A percentile compares a stretch with the other conserved stretches of the same genome.
Conservation (phyloP, 2,888 invertebrate species). For the Cephus pygmeus region DNA sequence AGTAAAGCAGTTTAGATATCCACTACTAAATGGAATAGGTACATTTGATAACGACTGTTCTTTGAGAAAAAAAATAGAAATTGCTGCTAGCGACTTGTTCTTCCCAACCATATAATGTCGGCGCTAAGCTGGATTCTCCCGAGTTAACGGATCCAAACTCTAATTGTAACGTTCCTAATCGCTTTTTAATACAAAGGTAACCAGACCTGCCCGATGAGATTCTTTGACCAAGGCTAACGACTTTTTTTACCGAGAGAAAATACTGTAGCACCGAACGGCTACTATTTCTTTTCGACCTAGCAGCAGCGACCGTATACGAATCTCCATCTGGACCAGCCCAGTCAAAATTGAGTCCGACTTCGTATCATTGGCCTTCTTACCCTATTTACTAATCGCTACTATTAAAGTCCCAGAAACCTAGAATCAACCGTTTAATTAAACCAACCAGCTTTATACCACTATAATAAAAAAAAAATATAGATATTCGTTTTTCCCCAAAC, state of each 20-base stretch:
- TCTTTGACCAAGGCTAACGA: not conserved
- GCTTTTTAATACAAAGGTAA: not conserved
- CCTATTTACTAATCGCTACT: not conserved
- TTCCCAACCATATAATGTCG: not conserved
- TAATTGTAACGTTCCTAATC: not conserved
- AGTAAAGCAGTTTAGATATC: not conserved
- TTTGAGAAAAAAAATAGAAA: not conserved
- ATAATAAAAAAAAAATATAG: not conserved
- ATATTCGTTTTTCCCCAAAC: not conserved
- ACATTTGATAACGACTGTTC: not conserved
- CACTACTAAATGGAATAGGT: not conserved
- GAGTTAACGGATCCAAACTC: not conserved
- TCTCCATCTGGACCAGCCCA: not conserved
- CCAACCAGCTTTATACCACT: not conserved
- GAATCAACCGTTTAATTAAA: not conserved
- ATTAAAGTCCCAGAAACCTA: too few species aligned
- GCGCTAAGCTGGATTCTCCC: not conserved
- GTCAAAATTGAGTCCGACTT: not conserved
- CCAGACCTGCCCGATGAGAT: not conserved
- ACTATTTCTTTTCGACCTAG: not conserved
- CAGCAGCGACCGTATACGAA: not conserved
- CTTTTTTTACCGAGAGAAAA: not conserved
- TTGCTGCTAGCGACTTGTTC: not conserved
- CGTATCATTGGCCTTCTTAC: not conserved
- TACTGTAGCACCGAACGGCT: not conserved